These are phyloP conservation scores for Steatocranus sp. DNA, from an alignment of 2,797 vertebrate species.

Conservation along the genomic window DNA sequence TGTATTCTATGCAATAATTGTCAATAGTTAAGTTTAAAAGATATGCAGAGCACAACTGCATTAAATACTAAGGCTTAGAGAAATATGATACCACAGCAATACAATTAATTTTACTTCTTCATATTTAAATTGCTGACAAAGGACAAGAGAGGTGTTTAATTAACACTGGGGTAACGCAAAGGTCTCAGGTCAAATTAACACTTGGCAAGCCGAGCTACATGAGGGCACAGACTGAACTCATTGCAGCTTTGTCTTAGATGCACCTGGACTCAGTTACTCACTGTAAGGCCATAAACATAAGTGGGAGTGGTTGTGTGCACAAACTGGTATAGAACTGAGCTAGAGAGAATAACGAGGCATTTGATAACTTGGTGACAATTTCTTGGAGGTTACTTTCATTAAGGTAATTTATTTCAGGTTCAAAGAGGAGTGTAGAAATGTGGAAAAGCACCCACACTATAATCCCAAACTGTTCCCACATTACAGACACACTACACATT, in stretches of 20 bases:
- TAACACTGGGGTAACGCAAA: neutral
- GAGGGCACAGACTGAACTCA: neutral
- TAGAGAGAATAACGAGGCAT: neutral
- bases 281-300: neutral
- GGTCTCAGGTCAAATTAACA: neutral
- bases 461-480: neutral
- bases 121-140: neutral
- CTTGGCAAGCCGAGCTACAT: rapidly evolving
- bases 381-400: neutral
- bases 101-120: neutral
- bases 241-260: neutral
- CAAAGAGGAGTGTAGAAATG: neutral
- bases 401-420: neutral
- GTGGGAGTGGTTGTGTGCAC: neutral
- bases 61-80: neutral
- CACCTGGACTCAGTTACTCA: neutral
- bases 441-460: neutral
- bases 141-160: neutral
- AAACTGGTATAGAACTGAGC: neutral
- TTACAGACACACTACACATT: neutral
- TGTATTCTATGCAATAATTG: neutral
- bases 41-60: neutral
- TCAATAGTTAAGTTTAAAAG: rapidly evolving
- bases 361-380: neutral
- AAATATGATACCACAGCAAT: neutral